Evolutionary conservation across 2,797 vertebrate genomes (phyloP), one percentile per base, ranked within the genome.

Genomic region (Hippocampus kuda): DNA sequence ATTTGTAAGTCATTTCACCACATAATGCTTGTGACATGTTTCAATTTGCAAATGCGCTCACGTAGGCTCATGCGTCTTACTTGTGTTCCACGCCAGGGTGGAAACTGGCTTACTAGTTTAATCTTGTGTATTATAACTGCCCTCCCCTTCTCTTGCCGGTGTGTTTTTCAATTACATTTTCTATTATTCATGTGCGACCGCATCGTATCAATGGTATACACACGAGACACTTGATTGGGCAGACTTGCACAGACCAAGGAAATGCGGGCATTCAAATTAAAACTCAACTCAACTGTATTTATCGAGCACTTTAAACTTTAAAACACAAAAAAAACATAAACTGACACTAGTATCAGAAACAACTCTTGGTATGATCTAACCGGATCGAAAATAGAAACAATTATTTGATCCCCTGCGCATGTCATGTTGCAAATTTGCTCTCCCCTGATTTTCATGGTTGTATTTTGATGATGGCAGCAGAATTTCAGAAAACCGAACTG

Each of bases 1-100:
- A 76, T 77, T 76, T 81, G 68, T 71, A 26, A 30, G 65, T 48
- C 51, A 30, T 79, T 78, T 78, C 48, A 51, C 65, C 65, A 63
- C 67, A 51, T 65, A 66, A 72, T 73, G 65, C 63, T 22, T 64
- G 66, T 51, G 61, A 70, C 67, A 26, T 62, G 53, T 76, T 60
- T 63, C 67, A 65, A 70, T 79, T 56, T 79, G 70, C 38, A 75
- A 74, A 27, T 74, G 44, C 30, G 38, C 61, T 67, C 38, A 48
- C 67, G 66, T 67, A 57, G 22, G 34, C 53, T 56, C 49, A 65
- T 83, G 71, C 76, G 48, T 69, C 60, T 69, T 22, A 48, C 70
- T 67, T 66, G 68, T 74, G 60, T 48, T 72, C n/a, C 72, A 73
- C 54, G 63, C 1, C n/a, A 30, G 24, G 24, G 49, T 69, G 59